phyloP scores from a whole-genome alignment of 2,113 vertebrate genomes.

The Pyxicephalus adspersus region DNA sequence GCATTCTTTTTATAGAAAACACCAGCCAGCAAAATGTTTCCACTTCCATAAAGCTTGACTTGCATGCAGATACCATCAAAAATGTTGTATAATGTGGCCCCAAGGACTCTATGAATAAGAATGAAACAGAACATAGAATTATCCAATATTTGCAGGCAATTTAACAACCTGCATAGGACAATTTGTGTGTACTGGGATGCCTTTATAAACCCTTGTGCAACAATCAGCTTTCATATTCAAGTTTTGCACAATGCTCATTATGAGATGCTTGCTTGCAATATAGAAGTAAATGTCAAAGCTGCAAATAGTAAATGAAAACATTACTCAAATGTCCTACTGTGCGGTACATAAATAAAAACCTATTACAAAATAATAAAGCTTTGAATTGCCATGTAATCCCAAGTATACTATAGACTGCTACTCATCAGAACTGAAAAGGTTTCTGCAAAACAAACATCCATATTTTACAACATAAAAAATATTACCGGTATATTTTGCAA shows the following conservation, averaged over 20 bases:
- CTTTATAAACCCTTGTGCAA: neutral
- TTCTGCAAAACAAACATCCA: no score
- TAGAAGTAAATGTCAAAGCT: no score
- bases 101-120: neutral
- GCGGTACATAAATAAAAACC: no score
- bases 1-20: neutral
- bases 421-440: no score
- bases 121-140: neutral
- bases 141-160: neutral
- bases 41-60: neutral
- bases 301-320: no score
- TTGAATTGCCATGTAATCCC: neutral
- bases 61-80: neutral
- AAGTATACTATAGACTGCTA: neutral
- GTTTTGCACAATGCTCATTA: no score
- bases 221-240: no score
- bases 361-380: no score
- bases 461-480: no score
- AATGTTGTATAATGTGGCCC: neutral
- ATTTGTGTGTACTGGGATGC: neutral
- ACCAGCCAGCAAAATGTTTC: neutral
- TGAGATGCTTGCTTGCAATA: no score
- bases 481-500: no score
- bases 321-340: no score
- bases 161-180: neutral